Conservation (phyloP, 2,888 invertebrate species). For the Trimorus sp. region DNA sequence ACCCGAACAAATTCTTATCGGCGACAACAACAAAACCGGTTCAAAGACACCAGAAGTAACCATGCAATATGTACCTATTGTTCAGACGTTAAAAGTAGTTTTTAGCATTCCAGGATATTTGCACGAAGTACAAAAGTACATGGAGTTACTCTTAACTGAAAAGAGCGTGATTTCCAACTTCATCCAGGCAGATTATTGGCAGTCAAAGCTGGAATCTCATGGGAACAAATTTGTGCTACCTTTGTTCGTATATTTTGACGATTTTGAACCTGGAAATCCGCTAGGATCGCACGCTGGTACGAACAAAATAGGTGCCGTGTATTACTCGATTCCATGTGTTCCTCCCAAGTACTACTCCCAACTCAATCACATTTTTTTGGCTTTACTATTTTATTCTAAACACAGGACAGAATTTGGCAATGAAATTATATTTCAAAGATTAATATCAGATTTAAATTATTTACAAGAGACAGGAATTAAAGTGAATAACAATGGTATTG, state of each 20-base stretch:
- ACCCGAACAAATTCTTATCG: conserved; percentile 10
- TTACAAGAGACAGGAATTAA: no score
- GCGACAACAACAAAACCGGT: not conserved
- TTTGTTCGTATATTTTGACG: conserved; percentile 63
- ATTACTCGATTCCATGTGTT: conserved; percentile 50
- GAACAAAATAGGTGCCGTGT: conserved; percentile 60
- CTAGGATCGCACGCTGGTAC: conserved; percentile 56
- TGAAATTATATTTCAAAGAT: conserved; percentile 21
- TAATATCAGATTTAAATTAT: not conserved
- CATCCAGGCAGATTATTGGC: conserved; percentile 59
- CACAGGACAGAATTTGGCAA: conserved; percentile 33
- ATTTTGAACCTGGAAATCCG: conserved; percentile 60
- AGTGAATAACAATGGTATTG: not conserved
- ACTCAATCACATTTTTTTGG: conserved; percentile 14
- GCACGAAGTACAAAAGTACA: conserved; percentile 32
- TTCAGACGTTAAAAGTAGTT: conserved; percentile 22
- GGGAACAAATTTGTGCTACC: conserved; percentile 54
- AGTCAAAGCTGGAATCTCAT: conserved; percentile 35
- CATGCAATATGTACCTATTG: conserved; percentile 29
- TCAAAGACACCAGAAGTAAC: not conserved
- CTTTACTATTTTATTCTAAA: conserved; percentile 20
- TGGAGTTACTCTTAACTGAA: conserved; percentile 34
- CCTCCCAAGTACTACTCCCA: conserved; percentile 22
- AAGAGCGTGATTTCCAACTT: conserved; percentile 45
- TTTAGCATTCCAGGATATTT: conserved; percentile 37